Base-by-base conservation (phyloP, 2,797 vertebrate species). In the Darevskia mixta region DNA sequence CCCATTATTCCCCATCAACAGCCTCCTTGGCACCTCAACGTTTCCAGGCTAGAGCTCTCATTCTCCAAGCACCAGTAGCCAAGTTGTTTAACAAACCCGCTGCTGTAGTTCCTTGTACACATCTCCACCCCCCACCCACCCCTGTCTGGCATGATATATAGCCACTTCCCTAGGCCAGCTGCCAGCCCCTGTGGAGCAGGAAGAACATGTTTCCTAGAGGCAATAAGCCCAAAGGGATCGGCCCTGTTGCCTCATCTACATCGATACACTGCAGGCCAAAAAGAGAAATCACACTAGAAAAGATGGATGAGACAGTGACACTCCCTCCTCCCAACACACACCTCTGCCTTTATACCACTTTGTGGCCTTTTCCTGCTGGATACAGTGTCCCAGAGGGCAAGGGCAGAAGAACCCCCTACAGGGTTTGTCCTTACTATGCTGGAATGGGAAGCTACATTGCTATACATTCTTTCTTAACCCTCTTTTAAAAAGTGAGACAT, bases 171-270 rank as follows among this genome's bases (percentile, higher is more conserved):
- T 38, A 73, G 49, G 69, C 72, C n/a, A n/a, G 18, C 67, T 76
- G 43, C 61, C 58, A 55, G 61, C 9, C 73, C 35, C 43, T n/a
- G 25, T 49, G 72, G 43, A 82, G 66, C n/a, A 83, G 80, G 81
- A n/a, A 55, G 29, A 67, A 76, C 79, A 64, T 41, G 10, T 69
- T 67, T 67, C 73, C 71, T 64, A 43, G 41, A 82, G 72, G 29
- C 71, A 29, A 55, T 83, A 82, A 78, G 83, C 32, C 64, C 61
- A 55, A 43, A 69, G 5, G 25, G 80, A 76, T 87, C 61, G 2
- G 11, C 72, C 43, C 58, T 67, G n/a, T 78, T 88, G 80, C 72
- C 66, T 69, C 73, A 67, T 83, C 32, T 78, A 45, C 61, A 76
- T 41, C 5, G 7, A 35, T 67, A 78, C n/a, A n/a, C 27, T 67